Evolutionary conservation across 2,888 invertebrate species (phyloP), one percentile per base, ranked within the genome.

Genomic region (Blastobasis adustella): DNA sequence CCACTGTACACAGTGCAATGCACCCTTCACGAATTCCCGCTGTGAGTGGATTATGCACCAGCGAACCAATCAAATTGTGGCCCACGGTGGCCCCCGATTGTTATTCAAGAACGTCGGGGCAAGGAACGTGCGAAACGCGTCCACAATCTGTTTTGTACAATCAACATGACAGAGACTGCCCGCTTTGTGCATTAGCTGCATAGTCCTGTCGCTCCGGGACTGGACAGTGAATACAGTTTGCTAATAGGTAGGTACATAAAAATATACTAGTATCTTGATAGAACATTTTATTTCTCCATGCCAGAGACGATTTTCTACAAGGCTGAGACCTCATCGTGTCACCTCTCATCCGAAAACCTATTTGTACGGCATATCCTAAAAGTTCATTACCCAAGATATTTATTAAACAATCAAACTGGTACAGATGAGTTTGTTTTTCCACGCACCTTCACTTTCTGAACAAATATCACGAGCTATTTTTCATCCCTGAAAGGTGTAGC

Each of bases 101-200:
- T 69, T 71, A 73, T 73, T 73, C 69, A 54, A 56, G 57, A 54
- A 54, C 61, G 55, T 41, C 47, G 44, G 48, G 43, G 49, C 45
- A 48, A 53, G 56, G 54, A 47, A 54, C 58, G 56, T 48, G 56
- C 56, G 23, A 23, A 55, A 59, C 62, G 63, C 69, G 63, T 61
- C 62, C 60, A 65, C 71, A 73, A 74, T 73, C 73, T 67, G 70
- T 72, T 69, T 69, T 66, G 69, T 63, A 66, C 75, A 78, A 76
- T 78, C 75, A 74, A 69, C 71, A 67, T 69, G 65, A 63, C 63
- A 63, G 66, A 66, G 58, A 57, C 61, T 62, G 23, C 63, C 59
- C 66, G 71, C 76, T 77, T 76, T 78, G 76, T 73, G 72, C 71
- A 77, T 77, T 76, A 76, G 63, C 59, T 63, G 55, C 23, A 23